These are phyloP conservation scores for Cebidichthys violaceus DNA, from an alignment of 2,113 vertebrate genomes.

Conservation along the genomic window DNA sequence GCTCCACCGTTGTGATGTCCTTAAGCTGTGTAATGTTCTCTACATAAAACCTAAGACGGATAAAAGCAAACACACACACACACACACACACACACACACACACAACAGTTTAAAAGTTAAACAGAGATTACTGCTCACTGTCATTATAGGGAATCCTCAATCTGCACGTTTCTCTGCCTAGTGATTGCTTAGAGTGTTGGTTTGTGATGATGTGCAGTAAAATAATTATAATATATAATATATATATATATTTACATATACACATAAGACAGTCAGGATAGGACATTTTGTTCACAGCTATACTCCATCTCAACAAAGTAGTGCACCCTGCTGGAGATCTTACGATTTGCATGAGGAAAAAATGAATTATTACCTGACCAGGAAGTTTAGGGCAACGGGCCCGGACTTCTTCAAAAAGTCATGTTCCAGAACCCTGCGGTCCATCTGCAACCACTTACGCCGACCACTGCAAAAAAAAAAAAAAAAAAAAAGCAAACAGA, in stretches of 20 bases:
- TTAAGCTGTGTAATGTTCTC: conserved; percentile 97
- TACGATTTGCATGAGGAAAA: conserved; percentile 10
- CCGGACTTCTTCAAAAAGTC: conserved; percentile 97
- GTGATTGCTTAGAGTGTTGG: background rate
- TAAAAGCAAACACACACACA: conserved; percentile 24
- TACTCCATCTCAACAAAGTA: conserved; percentile 14
- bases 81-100: background rate
- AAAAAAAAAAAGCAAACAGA: conserved; percentile 58
- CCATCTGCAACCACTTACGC: conserved; percentile 97
- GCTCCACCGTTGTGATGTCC: conserved; percentile 95
- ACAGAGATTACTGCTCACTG: background rate
- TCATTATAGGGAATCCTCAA: background rate
- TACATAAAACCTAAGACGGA: conserved; percentile 92
- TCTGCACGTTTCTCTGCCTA: background rate
- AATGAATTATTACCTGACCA: conserved; percentile 89
- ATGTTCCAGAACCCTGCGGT: conserved; percentile 96
- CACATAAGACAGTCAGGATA: background rate
- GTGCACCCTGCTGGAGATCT: conserved; percentile 64
- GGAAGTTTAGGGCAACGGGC: conserved; percentile 92
- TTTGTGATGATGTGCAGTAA: background rate
- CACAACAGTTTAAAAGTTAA: background rate
- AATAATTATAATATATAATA: background rate
- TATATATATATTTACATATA: background rate
- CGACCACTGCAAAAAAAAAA: conserved; percentile 92
- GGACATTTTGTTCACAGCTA: background rate